Evolutionary conservation across 1,140 invertebrate genomes (phyloP), one percentile per base, ranked within the genome.

Genomic region (Chymomyza costata): DNA sequence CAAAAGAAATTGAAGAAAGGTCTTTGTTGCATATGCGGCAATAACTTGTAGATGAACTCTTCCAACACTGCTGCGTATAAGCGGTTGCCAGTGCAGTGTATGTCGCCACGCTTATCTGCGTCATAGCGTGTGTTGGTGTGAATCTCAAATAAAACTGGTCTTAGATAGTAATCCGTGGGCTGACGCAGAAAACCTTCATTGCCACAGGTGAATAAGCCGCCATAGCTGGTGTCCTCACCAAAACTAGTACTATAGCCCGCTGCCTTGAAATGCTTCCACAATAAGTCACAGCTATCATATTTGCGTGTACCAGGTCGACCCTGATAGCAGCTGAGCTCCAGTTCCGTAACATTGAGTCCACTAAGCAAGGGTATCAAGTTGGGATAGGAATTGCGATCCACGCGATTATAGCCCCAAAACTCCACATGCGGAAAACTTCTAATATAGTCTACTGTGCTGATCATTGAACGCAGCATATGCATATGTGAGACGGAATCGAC

Each of bases 401-500:
- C 89, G 86, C 94, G 94, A 58, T 92, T 94, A 76, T 93, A 95
- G 6, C 94, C 93, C 13, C 89, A 65, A 52, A 95, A 87, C 81
- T 92, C 91, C 3, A 92, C 87, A 5, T 90, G 90, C 0, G 86
- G 87, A n/a, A n/a, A n/a, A n/a, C n/a, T n/a, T n/a, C n/a, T n/a
- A n/a, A n/a, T n/a, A n/a, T n/a, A n/a, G 15, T 92, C 82, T 1
- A 88, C 21, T 8, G 21, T 82, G 47, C 86, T 86, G n/a, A 51
- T 16, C 2, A 94, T 84, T 40, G 92, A 90, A 30, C 94, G 88
- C 40, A 92, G 88, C 47, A 94, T 92, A 86, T 96, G 95, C 54
- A 95, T 87, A 16, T 94, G 88, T 0, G 95, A 97, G 0, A 96
- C 88, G 0, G 93, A 91, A 81, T 97, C 95, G 7, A 97, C 87